These are phyloP conservation scores for Triplophysa tibetana DNA, from an alignment of 2,113 vertebrate species.

Conservation along the genomic window DNA sequence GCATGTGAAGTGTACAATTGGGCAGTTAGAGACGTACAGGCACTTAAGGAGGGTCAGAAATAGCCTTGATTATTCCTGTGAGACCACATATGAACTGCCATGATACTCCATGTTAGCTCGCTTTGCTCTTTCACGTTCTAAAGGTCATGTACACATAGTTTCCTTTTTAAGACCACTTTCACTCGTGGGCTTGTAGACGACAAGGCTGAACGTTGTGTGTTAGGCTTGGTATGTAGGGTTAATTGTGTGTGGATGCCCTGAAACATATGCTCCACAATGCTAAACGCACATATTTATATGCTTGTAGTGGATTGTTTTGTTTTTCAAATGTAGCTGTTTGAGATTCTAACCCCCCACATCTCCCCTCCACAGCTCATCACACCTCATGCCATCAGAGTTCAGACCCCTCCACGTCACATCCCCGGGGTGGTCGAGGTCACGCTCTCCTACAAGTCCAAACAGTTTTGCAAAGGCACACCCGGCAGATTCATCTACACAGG, in stretches of 20 bases:
- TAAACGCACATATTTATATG: no score
- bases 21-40: neutral
- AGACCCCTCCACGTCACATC: constrained; percentile 97
- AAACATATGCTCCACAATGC: no score
- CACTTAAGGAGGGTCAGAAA: neutral
- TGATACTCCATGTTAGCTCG: constrained; percentile 9
- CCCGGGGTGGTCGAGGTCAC: constrained; percentile 98
- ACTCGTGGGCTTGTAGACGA: neutral
- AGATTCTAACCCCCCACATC: no score
- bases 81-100: constrained; percentile 9
- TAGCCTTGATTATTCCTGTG: constrained; percentile 11
- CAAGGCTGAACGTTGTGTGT: neutral
- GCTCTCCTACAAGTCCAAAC: constrained; percentile 99
- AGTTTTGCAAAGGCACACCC: constrained; percentile 94
- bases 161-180: neutral
- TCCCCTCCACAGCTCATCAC: constrained; percentile 86
- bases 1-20: neutral
- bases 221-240: no score
- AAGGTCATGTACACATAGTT: neutral
- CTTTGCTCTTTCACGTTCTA: constrained; percentile 35
- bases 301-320: no score
- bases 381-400: constrained; percentile 96
- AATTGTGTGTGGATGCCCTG: no score
- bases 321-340: no score
- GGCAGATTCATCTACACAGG: constrained; percentile 59